Percentiles rank a stretch among this genome's conserved stretches.
phyloP scores from a whole-genome alignment of 2,888 invertebrate species.

The Troglohyphantes excavatus region DNA sequence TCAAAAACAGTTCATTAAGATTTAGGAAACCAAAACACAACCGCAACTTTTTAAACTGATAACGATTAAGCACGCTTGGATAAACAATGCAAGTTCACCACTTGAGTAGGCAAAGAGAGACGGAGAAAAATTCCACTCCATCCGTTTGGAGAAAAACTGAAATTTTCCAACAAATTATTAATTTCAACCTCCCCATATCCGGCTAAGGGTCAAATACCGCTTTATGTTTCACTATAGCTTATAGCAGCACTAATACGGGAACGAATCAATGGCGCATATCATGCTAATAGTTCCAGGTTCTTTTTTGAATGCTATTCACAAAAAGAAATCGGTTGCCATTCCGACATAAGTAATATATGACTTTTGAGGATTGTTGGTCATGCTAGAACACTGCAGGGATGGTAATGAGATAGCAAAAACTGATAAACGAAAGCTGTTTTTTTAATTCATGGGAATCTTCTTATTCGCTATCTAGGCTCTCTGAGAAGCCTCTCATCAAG shows the following conservation, averaged over 20 bases:
- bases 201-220: neutral
- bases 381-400: neutral
- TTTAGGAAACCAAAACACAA: neutral
- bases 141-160: neutral
- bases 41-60: neutral
- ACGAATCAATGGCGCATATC: conserved; percentile 7
- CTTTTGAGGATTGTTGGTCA: neutral
- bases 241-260: neutral
- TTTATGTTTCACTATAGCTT: neutral
- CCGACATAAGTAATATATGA: neutral
- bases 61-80: neutral
- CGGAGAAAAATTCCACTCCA: neutral
- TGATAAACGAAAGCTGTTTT: neutral
- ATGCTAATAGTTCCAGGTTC: neutral
- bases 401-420: neutral
- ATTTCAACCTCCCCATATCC: neutral
- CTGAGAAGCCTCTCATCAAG: too few species aligned
- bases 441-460: too few species aligned
- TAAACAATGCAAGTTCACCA: neutral
- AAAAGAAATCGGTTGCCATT: neutral
- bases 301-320: neutral
- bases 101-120: neutral
- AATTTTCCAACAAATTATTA: neutral
- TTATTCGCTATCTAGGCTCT: too few species aligned
- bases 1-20: neutral